Conservation (phyloP, 2,797 vertebrate genomes). For the Oophaga sylvatica region DNA sequence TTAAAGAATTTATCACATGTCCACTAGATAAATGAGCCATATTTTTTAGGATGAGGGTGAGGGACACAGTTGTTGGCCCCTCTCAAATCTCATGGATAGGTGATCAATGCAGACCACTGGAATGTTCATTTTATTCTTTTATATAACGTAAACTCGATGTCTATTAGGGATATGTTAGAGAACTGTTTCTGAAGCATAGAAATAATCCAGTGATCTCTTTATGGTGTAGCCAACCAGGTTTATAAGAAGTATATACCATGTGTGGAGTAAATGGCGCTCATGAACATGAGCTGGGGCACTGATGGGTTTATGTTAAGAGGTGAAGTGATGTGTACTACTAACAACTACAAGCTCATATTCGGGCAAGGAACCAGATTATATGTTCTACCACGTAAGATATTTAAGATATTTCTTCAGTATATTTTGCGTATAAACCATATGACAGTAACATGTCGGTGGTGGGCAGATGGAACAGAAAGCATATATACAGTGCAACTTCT, state of each 20-base stretch:
- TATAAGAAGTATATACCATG: neutral
- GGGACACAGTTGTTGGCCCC: neutral
- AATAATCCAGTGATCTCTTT: neutral
- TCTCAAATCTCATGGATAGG: neutral
- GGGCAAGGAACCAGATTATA: constrained; percentile 65
- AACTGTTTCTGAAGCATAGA: neutral
- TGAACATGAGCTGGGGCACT: neutral
- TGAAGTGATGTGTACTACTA: constrained; percentile 62
- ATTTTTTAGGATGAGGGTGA: neutral
- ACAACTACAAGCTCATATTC: constrained; percentile 64
- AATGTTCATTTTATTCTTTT: no score
- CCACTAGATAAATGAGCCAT: neutral
- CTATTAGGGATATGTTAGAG: neutral
- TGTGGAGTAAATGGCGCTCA: neutral
- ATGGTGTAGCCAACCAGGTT: neutral
- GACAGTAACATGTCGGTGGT: neutral
- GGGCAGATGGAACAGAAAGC: neutral
- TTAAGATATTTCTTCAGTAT: neutral
- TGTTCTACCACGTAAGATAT: constrained; percentile 68
- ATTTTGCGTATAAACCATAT: neutral
- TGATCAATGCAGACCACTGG: neutral
- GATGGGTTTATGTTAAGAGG: constrained; percentile 56
- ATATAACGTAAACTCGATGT: neutral
- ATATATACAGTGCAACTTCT: neutral
- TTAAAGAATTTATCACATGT: neutral